Conservation (phyloP, 2,113 vertebrate species). For the Hippocampus comes region DNA sequence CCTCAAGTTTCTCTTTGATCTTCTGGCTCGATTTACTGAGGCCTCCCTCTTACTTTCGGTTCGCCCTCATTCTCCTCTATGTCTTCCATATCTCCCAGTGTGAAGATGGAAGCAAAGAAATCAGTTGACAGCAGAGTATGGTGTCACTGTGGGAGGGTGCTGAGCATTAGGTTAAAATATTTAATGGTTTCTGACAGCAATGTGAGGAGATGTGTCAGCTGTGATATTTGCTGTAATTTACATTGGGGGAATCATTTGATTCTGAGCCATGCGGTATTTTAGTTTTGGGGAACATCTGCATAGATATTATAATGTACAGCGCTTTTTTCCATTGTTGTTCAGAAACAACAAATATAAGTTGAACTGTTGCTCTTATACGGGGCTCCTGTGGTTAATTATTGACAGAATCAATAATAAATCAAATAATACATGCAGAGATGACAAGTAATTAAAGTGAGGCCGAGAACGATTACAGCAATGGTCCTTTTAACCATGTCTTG, state of each 20-base stretch:
- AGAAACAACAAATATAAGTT: constrained; percentile 34
- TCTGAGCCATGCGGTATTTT: background rate
- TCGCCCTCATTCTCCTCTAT: constrained; percentile 23
- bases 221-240: constrained; percentile 5
- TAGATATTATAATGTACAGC: background rate
- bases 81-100: constrained; percentile 13
- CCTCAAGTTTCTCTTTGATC: constrained; percentile 12
- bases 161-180: constrained; percentile 40
- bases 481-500: constrained; percentile 42
- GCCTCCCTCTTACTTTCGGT: constrained; percentile 12
- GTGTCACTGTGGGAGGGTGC: constrained; percentile 19
- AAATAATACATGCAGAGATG: background rate
- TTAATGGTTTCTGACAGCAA: constrained; percentile 28
- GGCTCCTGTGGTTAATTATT: constrained; percentile 33
- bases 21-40: constrained; percentile 12
- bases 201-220: constrained; percentile 4
- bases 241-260: background rate
- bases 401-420: constrained; percentile 17
- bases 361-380: constrained; percentile 12
- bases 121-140: constrained; percentile 10
- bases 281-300: background rate
- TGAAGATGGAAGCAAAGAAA: constrained; percentile 47
- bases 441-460: constrained; percentile 21
- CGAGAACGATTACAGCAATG: background rate
- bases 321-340: constrained; percentile 23